Percentiles rank a stretch among this genome's conserved stretches.
phyloP scores from a whole-genome alignment of 2,797 vertebrate species.

The Sebastes flavidus region DNA sequence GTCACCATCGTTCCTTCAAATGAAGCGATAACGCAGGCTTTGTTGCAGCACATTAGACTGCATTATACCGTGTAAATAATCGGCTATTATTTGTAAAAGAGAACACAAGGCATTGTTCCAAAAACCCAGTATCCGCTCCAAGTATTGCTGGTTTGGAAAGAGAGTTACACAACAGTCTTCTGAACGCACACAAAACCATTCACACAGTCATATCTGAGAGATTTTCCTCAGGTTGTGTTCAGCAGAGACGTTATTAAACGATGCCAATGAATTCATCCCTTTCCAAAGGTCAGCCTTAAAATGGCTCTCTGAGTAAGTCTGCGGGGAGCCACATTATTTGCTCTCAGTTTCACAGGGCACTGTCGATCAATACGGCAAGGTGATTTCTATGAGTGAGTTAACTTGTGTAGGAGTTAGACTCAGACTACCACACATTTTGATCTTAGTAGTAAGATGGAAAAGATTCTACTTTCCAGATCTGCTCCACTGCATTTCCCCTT shows the following conservation, averaged over 20 bases:
- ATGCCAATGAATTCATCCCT: constrained; percentile 52
- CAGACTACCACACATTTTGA: constrained; percentile 6
- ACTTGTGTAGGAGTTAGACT: neutral
- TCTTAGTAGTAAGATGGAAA: neutral
- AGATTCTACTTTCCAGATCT: neutral
- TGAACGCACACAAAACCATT: neutral
- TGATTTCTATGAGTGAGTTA: neutral
- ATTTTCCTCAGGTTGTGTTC: neutral
- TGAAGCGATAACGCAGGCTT: constrained; percentile 27
- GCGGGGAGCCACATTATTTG: constrained; percentile 37
- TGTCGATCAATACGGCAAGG: constrained; percentile 32
- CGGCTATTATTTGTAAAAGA: constrained; percentile 18
- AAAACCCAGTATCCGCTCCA: neutral
- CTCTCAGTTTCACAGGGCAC: constrained; percentile 14
- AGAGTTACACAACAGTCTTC: constrained; percentile 1
- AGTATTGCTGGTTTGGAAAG: neutral
- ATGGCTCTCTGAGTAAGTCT: constrained; percentile 22
- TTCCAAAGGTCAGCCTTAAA: constrained; percentile 60
- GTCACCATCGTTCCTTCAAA: constrained; percentile 34
- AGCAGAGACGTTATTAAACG: constrained; percentile 25
- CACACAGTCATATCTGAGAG: neutral
- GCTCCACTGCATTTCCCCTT: constrained; percentile 14
- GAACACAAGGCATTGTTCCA: constrained; percentile 1
- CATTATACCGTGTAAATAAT: constrained; percentile 15
- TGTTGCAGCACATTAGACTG: constrained; percentile 20